Conservation (phyloP, 2,888 invertebrate genomes). For the Quadroppia sp. region DNA sequence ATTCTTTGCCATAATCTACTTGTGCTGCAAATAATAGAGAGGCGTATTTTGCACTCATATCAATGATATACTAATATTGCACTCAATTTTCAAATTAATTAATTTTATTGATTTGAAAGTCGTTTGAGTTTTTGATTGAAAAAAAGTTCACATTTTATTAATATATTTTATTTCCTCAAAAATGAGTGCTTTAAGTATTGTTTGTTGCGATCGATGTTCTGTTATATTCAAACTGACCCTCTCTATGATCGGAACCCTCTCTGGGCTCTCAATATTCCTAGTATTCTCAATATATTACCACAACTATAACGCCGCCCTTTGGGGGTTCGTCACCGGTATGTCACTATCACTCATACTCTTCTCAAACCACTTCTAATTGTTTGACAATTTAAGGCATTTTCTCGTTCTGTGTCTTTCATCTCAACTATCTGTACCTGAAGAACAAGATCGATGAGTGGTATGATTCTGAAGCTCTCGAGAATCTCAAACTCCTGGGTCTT, state of each 20-base stretch:
- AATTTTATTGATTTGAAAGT: background rate
- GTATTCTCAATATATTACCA: background rate
- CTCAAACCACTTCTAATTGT: background rate
- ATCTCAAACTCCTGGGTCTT: slow-evolving; percentile 28
- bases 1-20: background rate
- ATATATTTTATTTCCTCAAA: background rate
- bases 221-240: slow-evolving; percentile 14
- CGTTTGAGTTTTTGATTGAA: background rate
- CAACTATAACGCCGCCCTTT: slow-evolving; percentile 25
- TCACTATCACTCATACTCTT: background rate
- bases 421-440: slow-evolving; percentile 29
- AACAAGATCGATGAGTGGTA: slow-evolving; percentile 36
- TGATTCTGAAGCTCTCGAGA: slow-evolving; percentile 20
- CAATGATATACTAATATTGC: background rate
- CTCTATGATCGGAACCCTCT: slow-evolving; percentile 17
- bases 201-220: slow-evolving; percentile 11
- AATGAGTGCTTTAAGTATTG: slow-evolving; percentile 7
- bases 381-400: slow-evolving; percentile 1
- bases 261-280: slow-evolving; percentile 4
- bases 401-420: slow-evolving; percentile 34
- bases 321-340: slow-evolving; percentile 31
- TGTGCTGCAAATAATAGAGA: background rate
- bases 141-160: background rate
- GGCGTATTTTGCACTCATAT: slow-evolving; percentile 9
- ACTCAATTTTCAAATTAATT: slow-evolving; percentile 11